Evolutionary conservation across 2,888 invertebrate genomes (phyloP).

Genomic region (Cataglyphis albicans): DNA sequence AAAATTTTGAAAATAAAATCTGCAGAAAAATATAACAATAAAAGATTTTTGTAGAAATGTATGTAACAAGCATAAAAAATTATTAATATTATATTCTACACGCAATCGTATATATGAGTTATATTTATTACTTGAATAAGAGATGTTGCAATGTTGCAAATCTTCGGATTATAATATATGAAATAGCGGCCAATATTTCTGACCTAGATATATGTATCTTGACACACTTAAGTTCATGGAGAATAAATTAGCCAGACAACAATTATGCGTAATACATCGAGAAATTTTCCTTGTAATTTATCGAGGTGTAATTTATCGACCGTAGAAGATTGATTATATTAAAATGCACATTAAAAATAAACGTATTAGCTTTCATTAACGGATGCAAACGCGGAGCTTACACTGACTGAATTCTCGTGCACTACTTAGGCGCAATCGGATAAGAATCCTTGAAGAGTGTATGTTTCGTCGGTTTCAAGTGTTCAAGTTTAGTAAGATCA

Average conservation of each 20-base stretch:
- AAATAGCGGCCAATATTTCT: background rate
- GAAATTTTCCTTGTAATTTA: constrained; percentile 16
- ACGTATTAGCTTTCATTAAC: constrained; percentile 17
- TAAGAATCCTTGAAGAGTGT: constrained; percentile 26
- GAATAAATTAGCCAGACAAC: constrained; percentile 18
- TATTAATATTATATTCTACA: background rate
- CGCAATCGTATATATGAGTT: background rate
- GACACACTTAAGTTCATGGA: constrained; percentile 6
- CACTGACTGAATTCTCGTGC: constrained; percentile 35
- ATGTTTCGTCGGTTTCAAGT: background rate
- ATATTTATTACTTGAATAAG: constrained; percentile 2
- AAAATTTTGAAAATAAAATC: background rate
- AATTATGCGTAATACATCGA: constrained; percentile 10
- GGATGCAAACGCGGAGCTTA: constrained; percentile 6
- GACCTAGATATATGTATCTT: constrained; percentile 34
- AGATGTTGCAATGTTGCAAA: background rate
- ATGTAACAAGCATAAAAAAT: background rate
- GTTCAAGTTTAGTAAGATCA: background rate
- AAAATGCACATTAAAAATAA: constrained; percentile 27
- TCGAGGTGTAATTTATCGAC: constrained; percentile 21
- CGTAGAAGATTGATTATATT: constrained; percentile 28
- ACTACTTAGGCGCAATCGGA: constrained; percentile 31
- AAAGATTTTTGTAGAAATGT: background rate
- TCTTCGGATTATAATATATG: background rate
- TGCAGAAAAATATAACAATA: background rate